phyloP scores from a whole-genome alignment of 2,888 invertebrate genomes.

The Epistrophella euchroma region DNA sequence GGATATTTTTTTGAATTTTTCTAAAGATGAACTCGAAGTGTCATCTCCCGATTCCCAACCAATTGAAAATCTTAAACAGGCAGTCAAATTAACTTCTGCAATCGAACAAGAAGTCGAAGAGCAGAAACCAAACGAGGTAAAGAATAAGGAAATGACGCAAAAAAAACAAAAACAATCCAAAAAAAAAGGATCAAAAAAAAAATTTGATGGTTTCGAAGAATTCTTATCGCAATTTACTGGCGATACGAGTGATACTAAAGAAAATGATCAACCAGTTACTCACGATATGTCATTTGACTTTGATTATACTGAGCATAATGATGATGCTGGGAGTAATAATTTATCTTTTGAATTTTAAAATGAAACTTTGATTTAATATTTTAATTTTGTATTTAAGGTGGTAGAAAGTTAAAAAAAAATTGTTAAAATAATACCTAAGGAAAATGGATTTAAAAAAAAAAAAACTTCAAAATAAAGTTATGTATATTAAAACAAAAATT shows the following conservation, averaged over 20 bases:
- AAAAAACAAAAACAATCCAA: not conserved
- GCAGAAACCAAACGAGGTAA: not conserved
- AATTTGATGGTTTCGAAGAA: slow-evolving; percentile 53
- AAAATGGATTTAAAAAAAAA: not conserved
- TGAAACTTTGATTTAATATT: not conserved
- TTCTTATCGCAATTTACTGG: slow-evolving; percentile 27
- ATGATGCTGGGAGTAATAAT: slow-evolving; percentile 7
- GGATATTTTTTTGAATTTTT: slow-evolving; percentile 54
- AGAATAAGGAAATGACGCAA: not conserved
- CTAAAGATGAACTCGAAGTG: slow-evolving; percentile 5
- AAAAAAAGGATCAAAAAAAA: not conserved
- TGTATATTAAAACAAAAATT: not conserved
- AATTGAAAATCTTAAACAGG: not conserved
- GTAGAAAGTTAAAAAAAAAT: not conserved
- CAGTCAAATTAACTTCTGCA: not conserved
- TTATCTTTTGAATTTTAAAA: slow-evolving; percentile 47
- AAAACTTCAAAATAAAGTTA: no score
- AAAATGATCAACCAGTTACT: not conserved
- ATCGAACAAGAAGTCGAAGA: not conserved
- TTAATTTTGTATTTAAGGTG: not conserved
- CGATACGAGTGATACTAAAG: not conserved
- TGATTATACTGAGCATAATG: slow-evolving; percentile 20
- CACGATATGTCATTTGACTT: slow-evolving; percentile 49
- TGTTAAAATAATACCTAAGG: not conserved
- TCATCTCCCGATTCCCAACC: not conserved